Evolutionary conservation across 2,797 vertebrate genomes (phyloP).

Genomic region (Gallinago stenura): DNA sequence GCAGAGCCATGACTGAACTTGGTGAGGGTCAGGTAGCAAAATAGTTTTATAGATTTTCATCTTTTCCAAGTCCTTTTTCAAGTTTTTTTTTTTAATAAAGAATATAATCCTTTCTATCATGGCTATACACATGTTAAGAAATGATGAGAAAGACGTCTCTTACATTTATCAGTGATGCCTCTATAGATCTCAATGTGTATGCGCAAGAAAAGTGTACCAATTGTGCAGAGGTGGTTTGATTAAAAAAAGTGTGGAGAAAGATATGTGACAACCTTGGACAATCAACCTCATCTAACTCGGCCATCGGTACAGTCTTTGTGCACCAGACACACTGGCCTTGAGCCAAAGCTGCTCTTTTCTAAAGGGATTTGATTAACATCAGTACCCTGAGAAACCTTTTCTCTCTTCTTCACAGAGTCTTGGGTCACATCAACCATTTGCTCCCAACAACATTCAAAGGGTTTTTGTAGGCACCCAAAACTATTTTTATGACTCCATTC

Average conservation of each 20-base stretch:
- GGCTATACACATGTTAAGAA: background rate
- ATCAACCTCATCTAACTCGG: background rate
- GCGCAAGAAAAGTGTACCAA: background rate
- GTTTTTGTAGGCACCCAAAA: background rate
- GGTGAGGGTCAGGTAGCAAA: background rate
- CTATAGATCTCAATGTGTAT: background rate
- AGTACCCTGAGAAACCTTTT: background rate
- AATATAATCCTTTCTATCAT: background rate
- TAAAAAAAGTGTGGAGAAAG: background rate
- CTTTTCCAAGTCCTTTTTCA: background rate
- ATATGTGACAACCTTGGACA: background rate
- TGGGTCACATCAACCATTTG: background rate
- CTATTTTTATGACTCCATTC: background rate
- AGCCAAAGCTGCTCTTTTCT: background rate
- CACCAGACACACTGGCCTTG: background rate
- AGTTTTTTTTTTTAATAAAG: background rate
- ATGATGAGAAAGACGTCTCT: background rate
- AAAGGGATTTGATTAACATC: background rate
- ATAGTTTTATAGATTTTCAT: background rate
- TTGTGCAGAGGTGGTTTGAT: background rate
- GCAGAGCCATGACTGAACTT: background rate
- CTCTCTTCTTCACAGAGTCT: background rate
- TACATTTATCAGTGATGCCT: background rate
- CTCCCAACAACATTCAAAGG: background rate
- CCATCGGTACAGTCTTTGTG: rapidly evolving